Percentiles rank a stretch among this genome's conserved stretches.
Evolutionary conservation across 2,888 invertebrate genomes (phyloP).

Genomic region (Acrobasis suavella): DNA sequence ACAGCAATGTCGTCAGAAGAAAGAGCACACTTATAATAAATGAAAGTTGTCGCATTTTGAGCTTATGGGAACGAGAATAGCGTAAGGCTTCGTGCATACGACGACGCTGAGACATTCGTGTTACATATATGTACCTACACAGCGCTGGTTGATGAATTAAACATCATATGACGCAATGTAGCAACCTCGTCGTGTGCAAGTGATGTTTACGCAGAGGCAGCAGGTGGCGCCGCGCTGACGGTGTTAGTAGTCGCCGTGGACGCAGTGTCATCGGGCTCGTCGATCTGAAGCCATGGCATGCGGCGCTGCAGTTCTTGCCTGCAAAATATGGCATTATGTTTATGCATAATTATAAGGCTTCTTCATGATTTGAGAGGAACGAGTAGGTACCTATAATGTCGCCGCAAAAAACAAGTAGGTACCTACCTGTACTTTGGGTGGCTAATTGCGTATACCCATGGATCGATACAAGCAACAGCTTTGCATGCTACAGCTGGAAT

Average conservation of each 20-base stretch:
- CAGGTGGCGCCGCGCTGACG: conserved; percentile 53
- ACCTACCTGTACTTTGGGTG: conserved; percentile 92
- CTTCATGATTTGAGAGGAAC: too few species aligned
- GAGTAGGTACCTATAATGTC: not conserved
- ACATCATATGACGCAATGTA: not conserved
- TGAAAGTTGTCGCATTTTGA: conserved; percentile 21
- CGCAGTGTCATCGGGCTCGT: conserved; percentile 84
- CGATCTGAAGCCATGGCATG: conserved; percentile 89
- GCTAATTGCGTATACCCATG: conserved; percentile 94
- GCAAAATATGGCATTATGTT: conserved; percentile 27
- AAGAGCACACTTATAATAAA: conserved; percentile 5
- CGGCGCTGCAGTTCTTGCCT: conserved; percentile 91
- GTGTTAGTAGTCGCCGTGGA: conserved; percentile 81
- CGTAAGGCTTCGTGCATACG: not conserved
- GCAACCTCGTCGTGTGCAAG: too few species aligned
- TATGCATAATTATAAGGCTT: not conserved
- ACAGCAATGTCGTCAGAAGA: conserved; percentile 24
- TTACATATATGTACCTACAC: not conserved
- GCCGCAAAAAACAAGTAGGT: not conserved
- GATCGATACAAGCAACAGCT: conserved; percentile 94
- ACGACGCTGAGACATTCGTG: not conserved
- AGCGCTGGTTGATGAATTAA: not conserved
- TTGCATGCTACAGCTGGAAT: conserved; percentile 94
- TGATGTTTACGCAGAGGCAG: conserved; percentile 52
- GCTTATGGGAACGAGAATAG: conserved; percentile 16